phyloP scores from a whole-genome alignment of 2,113 vertebrate genomes.

The cat (Felis catus) region DNA sequence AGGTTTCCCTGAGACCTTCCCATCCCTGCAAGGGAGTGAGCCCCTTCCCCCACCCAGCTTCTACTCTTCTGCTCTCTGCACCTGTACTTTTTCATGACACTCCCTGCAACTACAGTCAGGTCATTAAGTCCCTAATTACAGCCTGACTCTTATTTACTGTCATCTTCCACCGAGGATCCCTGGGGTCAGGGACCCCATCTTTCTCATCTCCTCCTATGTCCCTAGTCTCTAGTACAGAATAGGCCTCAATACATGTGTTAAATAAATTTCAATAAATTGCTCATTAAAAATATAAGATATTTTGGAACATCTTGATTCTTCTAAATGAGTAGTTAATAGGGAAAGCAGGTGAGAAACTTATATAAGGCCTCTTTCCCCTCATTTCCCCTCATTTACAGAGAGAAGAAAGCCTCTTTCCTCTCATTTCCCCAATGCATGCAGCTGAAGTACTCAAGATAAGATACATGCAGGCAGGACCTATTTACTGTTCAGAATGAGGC shows the following conservation, averaged over 20 bases:
- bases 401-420: background rate
- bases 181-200: background rate
- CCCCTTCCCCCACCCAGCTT: background rate
- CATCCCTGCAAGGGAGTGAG: background rate
- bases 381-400: background rate
- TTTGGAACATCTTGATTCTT: background rate
- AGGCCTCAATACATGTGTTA: background rate
- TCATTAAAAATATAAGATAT: background rate
- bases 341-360: background rate
- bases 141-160: background rate
- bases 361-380: background rate
- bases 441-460: background rate
- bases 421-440: background rate
- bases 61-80: background rate
- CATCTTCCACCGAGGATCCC: conserved; percentile 2
- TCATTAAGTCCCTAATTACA: background rate
- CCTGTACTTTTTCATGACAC: background rate
- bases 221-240: background rate
- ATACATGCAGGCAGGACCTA: background rate
- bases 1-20: background rate
- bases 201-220: background rate
- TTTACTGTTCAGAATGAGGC: background rate
- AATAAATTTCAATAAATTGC: background rate
- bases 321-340: background rate
- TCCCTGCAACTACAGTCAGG: background rate